Evolutionary conservation across 1,140 invertebrate species (phyloP).

Genomic region (Lordiphosa stackelbergi): DNA sequence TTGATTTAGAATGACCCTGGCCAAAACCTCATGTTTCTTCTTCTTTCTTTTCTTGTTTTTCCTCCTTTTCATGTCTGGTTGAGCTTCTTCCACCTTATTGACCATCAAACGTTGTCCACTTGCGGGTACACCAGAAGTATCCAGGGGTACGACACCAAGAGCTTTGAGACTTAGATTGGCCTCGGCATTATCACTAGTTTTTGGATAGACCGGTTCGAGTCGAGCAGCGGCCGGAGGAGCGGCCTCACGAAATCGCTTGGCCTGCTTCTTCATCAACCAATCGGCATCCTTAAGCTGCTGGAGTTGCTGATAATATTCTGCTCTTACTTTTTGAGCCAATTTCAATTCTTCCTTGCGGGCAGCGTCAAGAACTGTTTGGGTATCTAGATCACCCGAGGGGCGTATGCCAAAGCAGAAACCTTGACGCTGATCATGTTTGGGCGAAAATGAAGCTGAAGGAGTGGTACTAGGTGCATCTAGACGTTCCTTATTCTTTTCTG

Average conservation of each 20-base stretch:
- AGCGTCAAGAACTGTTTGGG: slow-evolving; percentile 1
- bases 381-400: slow-evolving; percentile 11
- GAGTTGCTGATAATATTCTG: slow-evolving; percentile 29
- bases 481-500: slow-evolving; percentile 4
- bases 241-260: slow-evolving; percentile 18
- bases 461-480: background rate
- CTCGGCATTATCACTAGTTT: background rate
- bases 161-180: slow-evolving; percentile 2
- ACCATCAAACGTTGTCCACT: background rate
- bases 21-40: slow-evolving; percentile 4
- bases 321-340: slow-evolving; percentile 39
- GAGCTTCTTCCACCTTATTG: background rate
- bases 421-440: background rate
- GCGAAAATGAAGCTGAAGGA: background rate
- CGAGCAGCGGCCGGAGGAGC: slow-evolving; percentile 35
- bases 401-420: slow-evolving; percentile 40
- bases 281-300: background rate
- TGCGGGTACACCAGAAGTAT: background rate
- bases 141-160: background rate
- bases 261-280: slow-evolving; percentile 3
- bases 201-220: slow-evolving; percentile 16
- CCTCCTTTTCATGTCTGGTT: background rate
- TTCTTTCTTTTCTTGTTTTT: slow-evolving; percentile 10
- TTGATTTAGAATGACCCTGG: background rate
- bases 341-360: slow-evolving; percentile 39